Percentiles rank a stretch among this genome's conserved stretches.
Evolutionary conservation across 2,888 invertebrate species (phyloP).

Genomic region (Meteorus cinctellus): DNA sequence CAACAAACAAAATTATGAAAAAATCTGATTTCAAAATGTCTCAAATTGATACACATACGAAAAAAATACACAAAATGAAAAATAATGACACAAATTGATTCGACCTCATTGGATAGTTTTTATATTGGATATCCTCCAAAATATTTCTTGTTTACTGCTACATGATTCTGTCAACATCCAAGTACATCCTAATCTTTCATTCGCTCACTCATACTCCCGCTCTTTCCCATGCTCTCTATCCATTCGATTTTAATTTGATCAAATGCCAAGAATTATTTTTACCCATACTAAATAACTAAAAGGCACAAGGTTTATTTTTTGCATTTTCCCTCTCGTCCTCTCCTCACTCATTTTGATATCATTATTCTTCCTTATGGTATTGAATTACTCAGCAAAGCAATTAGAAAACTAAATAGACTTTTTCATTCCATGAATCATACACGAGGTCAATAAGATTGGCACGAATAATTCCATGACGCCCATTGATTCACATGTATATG

Average conservation of each 20-base stretch:
- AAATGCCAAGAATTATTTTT: conserved; percentile 27
- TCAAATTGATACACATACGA: background rate
- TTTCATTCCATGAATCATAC: conserved; percentile 32
- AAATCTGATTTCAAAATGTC: background rate
- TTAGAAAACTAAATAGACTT: conserved; percentile 36
- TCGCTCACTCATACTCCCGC: background rate
- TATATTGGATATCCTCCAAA: background rate
- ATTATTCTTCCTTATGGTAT: conserved; percentile 21
- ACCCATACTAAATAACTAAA: conserved; percentile 9
- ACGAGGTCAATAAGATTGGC: conserved; percentile 14
- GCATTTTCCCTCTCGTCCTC: background rate
- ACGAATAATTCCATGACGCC: conserved; percentile 27
- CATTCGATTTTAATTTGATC: conserved; percentile 16
- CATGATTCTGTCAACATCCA: conserved; percentile 15
- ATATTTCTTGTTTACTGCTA: conserved; percentile 15
- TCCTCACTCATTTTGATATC: background rate
- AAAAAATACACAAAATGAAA: background rate
- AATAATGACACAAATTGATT: background rate
- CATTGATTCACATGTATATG: conserved; percentile 17
- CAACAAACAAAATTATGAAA: background rate
- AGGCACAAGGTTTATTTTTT: conserved; percentile 21
- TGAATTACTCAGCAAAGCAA: conserved; percentile 41
- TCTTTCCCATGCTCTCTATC: background rate
- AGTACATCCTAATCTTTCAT: background rate
- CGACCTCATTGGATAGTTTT: background rate